Evolutionary conservation across 2,113 vertebrate genomes (phyloP).

Genomic region (Dinomys branickii): DNA sequence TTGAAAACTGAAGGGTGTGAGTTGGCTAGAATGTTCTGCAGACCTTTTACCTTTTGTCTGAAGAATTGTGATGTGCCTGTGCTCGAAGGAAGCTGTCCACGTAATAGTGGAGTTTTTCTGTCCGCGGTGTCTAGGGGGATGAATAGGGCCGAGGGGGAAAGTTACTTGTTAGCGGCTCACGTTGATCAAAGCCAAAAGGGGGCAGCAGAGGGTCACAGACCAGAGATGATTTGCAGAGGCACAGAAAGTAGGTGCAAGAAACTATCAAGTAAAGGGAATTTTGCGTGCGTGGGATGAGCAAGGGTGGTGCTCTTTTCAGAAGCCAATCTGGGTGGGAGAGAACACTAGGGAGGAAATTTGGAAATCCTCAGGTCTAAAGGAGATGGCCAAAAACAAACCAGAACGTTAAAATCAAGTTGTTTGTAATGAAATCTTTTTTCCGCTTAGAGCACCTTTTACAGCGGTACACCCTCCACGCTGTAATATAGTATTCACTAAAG

Average conservation of each 20-base stretch:
- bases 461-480: neutral
- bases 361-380: neutral
- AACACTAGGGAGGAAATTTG: neutral
- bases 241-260: neutral
- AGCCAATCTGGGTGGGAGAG: neutral
- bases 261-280: neutral
- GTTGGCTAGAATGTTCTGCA: neutral
- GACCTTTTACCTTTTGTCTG: neutral
- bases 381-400: neutral
- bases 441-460: neutral
- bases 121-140: neutral
- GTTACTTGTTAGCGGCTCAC: neutral
- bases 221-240: neutral
- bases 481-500: neutral
- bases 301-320: neutral
- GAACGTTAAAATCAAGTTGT: neutral
- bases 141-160: neutral
- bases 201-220: constrained; percentile 66
- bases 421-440: neutral
- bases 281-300: neutral
- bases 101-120: neutral
- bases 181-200: constrained; percentile 53
- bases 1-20: neutral
- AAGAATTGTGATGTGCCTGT: neutral
- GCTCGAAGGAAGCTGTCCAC: neutral